Evolutionary conservation across 2,113 vertebrate species (phyloP).

Genomic region (Rhinopomastus cyanomelas): DNA sequence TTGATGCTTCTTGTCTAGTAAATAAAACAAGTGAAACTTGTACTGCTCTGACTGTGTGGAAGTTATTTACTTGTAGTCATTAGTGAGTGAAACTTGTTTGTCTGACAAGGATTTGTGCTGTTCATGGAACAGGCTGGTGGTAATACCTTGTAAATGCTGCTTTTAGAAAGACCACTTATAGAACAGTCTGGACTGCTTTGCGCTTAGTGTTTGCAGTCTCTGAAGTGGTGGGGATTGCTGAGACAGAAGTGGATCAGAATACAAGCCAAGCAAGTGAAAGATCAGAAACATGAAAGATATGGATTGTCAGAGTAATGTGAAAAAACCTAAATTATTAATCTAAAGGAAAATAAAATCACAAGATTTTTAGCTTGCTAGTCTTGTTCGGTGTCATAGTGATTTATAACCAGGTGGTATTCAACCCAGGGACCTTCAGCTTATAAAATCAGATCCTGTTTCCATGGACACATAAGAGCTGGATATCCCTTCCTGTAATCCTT

Average conservation of each 20-base stretch:
- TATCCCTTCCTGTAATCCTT: too few relatives aligned
- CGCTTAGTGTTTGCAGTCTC: not conserved
- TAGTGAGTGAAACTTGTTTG: not conserved
- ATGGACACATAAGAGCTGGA: too few relatives aligned
- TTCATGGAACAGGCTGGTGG: not conserved
- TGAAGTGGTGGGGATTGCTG: not conserved
- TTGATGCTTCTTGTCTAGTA: conserved; percentile 29
- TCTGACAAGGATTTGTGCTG: not conserved
- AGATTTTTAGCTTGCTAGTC: not conserved
- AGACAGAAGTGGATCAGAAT: not conserved
- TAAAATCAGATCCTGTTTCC: too few relatives aligned
- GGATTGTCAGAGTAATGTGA: not conserved
- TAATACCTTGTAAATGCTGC: not conserved
- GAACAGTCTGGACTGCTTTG: not conserved
- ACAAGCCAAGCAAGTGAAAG: not conserved
- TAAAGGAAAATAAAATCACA: not conserved
- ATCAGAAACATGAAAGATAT: not conserved
- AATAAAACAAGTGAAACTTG: conserved; percentile 37
- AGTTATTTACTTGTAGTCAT: not conserved
- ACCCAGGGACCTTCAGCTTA: too few relatives aligned
- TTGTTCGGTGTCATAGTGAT: not conserved
- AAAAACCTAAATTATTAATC: not conserved
- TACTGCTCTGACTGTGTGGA: not conserved
- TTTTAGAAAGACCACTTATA: not conserved
- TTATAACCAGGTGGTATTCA: too few relatives aligned